phyloP scores from a whole-genome alignment of 2,113 vertebrate species.

The Triplophysa siluroides region DNA sequence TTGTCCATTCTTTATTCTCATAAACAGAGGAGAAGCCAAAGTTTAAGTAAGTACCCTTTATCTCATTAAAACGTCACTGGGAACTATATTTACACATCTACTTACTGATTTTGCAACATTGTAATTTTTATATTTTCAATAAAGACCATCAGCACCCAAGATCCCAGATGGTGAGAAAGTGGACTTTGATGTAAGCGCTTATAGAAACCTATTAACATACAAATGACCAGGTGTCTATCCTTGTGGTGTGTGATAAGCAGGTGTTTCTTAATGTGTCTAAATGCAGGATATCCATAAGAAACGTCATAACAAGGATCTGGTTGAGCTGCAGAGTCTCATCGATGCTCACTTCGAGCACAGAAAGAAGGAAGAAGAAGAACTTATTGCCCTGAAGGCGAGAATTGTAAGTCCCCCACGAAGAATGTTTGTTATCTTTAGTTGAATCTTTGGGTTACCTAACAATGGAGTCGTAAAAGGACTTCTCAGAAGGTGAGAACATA shows the following conservation, averaged over 20 bases:
- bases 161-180: slow-evolving; percentile 98
- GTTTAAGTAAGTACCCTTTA: slow-evolving; percentile 83
- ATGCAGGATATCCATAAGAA: slow-evolving; percentile 98
- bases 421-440: too few species aligned
- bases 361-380: slow-evolving; percentile 97
- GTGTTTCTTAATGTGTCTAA: not conserved
- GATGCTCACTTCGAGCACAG: slow-evolving; percentile 93
- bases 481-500: not conserved
- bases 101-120: not conserved
- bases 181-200: slow-evolving; percentile 94
- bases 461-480: too few species aligned
- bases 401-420: slow-evolving; percentile 79
- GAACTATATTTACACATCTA: slow-evolving; percentile 3
- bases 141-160: slow-evolving; percentile 88
- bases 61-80: not conserved
- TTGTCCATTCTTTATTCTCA: slow-evolving; percentile 70
- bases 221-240: not conserved
- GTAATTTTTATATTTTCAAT: slow-evolving; percentile 31
- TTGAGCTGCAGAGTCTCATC: slow-evolving; percentile 93
- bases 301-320: slow-evolving; percentile 95
- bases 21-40: slow-evolving; percentile 88
- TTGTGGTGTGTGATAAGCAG: not conserved
- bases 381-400: slow-evolving; percentile 92
- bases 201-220: not conserved
- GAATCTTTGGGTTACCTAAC: too few species aligned